phyloP scores from a whole-genome alignment of 1,140 invertebrate genomes.

The Polypedilum vanderplanki region DNA sequence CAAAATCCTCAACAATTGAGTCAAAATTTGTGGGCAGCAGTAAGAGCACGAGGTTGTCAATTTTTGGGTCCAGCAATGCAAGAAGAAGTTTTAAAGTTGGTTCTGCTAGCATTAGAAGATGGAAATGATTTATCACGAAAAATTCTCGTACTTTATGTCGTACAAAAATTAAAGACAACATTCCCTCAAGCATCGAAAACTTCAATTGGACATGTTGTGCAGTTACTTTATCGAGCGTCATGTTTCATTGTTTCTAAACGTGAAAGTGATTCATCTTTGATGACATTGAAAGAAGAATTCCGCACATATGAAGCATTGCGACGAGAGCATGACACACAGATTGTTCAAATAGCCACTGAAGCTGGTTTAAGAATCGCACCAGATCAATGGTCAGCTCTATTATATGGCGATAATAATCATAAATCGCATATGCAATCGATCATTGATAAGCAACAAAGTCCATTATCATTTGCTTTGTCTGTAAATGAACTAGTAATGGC shows the following conservation, averaged over 20 bases:
- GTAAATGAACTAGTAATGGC: slow-evolving; percentile 89
- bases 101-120: slow-evolving; percentile 89
- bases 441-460: slow-evolving; percentile 89
- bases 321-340: slow-evolving; percentile 96
- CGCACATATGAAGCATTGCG: slow-evolving; percentile 87
- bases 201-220: slow-evolving; percentile 97
- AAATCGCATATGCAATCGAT: slow-evolving; percentile 99
- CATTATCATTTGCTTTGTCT: slow-evolving; percentile 81
- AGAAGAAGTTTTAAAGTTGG: slow-evolving; percentile 93
- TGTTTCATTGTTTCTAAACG: slow-evolving; percentile 98
- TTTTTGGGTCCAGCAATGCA: slow-evolving; percentile 99
- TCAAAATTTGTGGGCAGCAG: slow-evolving; percentile 93
- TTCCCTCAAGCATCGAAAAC: slow-evolving; percentile 98
- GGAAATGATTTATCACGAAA: slow-evolving; percentile 95
- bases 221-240: slow-evolving; percentile 92
- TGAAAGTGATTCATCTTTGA: slow-evolving; percentile 94
- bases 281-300: slow-evolving; percentile 98
- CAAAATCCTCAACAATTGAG: slow-evolving; percentile 87
- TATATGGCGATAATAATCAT: slow-evolving; percentile 91
- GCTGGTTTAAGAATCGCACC: slow-evolving; percentile 93
- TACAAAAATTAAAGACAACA: slow-evolving; percentile 87
- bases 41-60: slow-evolving; percentile 92
- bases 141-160: slow-evolving; percentile 97
- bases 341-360: slow-evolving; percentile 95
- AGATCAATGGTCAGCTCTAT: slow-evolving; percentile 94